A percentile compares a stretch with the other conserved stretches of the same genome.
These are phyloP conservation scores for Uloborus diversus DNA, from an alignment of 1,140 invertebrate species.

Conservation along the genomic window DNA sequence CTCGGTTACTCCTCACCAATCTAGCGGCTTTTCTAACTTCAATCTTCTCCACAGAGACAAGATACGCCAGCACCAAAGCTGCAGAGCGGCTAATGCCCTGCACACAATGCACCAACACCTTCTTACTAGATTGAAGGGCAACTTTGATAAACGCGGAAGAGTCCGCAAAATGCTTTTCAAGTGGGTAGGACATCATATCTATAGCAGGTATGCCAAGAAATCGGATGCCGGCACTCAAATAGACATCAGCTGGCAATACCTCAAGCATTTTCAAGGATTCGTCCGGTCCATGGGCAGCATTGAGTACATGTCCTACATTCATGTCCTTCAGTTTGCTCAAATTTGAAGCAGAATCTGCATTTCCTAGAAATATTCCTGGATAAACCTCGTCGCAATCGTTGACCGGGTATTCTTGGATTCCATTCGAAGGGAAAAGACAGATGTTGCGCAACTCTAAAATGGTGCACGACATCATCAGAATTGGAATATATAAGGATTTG, in stretches of 20 bases:
- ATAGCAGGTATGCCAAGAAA: slow-evolving; percentile 82
- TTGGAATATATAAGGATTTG: too few species aligned
- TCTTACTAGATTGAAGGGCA: slow-evolving; percentile 70
- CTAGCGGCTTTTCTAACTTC: slow-evolving; percentile 60
- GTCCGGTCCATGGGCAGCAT: slow-evolving; percentile 64
- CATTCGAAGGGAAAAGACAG: slow-evolving; percentile 14
- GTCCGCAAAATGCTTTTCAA: slow-evolving; percentile 79
- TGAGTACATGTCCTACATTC: slow-evolving; percentile 67
- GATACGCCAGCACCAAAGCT: slow-evolving; percentile 73
- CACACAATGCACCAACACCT: slow-evolving; percentile 79
- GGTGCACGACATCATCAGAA: slow-evolving; percentile 9
- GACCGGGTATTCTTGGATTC: slow-evolving; percentile 12
- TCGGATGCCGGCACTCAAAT: slow-evolving; percentile 75
- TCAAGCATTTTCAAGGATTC: slow-evolving; percentile 63
- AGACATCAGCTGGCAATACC: slow-evolving; percentile 69
- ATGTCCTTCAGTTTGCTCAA: slow-evolving; percentile 60
- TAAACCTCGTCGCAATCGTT: slow-evolving; percentile 37
- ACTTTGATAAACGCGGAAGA: slow-evolving; percentile 83
- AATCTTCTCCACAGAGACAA: slow-evolving; percentile 55
- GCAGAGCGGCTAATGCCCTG: slow-evolving; percentile 84
- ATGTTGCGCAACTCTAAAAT: slow-evolving; percentile 8
- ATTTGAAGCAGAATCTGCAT: not conserved
- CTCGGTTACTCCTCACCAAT: slow-evolving; percentile 69
- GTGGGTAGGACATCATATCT: slow-evolving; percentile 79
- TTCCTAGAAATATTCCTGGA: slow-evolving; percentile 30